A percentile compares a stretch with the other conserved stretches of the same genome.
These are phyloP conservation scores for Hoplostethus atlanticus DNA, from an alignment of 2,797 vertebrate genomes.

Conservation along the genomic window DNA sequence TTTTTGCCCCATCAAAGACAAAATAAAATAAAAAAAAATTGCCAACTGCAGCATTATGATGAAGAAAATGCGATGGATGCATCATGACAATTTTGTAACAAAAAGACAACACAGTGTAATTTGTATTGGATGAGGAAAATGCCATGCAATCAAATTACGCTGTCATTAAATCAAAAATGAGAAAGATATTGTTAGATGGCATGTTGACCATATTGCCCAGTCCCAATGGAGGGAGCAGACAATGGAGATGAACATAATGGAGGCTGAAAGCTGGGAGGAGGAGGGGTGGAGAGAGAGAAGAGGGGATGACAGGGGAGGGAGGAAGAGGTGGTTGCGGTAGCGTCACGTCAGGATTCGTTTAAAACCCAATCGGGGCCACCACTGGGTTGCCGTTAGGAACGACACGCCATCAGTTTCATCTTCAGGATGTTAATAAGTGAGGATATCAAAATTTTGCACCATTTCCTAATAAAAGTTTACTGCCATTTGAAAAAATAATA, in stretches of 20 bases:
- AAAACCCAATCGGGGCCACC: background rate
- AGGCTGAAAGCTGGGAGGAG: background rate
- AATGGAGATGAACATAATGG: background rate
- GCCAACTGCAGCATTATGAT: background rate
- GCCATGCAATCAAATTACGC: background rate
- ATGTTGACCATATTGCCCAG: background rate
- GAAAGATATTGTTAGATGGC: background rate
- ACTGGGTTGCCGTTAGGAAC: too few relatives aligned
- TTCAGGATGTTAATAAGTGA: too few relatives aligned
- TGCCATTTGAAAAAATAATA: too few relatives aligned
- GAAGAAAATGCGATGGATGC: background rate
- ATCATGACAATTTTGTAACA: background rate
- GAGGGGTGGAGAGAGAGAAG: conserved; percentile 60
- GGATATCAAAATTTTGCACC: too few relatives aligned
- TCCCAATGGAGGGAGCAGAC: background rate
- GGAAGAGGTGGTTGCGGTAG: background rate
- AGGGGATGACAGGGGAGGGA: conserved; percentile 12
- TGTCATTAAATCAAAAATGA: background rate
- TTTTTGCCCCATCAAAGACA: background rate
- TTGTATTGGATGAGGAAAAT: background rate
- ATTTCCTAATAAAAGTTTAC: too few relatives aligned
- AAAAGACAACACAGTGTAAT: background rate
- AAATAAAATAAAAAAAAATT: background rate
- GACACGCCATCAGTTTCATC: too few relatives aligned
- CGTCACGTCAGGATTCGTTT: background rate